Percentiles rank a stretch among this genome's conserved stretches.
phyloP scores from a whole-genome alignment of 2,797 vertebrate genomes.

The Neomorphus geoffroyi region DNA sequence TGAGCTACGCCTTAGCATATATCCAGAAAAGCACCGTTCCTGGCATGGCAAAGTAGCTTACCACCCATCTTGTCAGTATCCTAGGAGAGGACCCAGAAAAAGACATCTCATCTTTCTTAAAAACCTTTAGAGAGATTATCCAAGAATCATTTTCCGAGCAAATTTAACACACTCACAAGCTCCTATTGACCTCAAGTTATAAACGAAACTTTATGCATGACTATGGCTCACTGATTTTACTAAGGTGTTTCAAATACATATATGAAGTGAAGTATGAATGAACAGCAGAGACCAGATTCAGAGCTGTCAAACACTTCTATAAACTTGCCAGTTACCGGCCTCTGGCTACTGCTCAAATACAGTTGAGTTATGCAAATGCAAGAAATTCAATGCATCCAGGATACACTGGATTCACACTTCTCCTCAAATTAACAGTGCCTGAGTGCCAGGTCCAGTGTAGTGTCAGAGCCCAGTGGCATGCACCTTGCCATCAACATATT shows the following conservation, averaged over 20 bases:
- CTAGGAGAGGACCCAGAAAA: neutral
- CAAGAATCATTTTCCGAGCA: neutral
- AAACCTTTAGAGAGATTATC: neutral
- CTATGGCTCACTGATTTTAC: constrained; percentile 29
- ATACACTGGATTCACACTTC: neutral
- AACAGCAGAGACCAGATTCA: constrained; percentile 40
- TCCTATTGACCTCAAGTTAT: neutral
- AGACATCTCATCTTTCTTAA: neutral
- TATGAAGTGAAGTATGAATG: constrained; percentile 38
- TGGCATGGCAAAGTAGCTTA: neutral
- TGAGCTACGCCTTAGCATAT: neutral
- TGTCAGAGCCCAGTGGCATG: neutral
- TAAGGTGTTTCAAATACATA: constrained; percentile 50
- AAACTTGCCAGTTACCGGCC: neutral
- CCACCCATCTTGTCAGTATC: neutral
- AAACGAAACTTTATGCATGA: neutral
- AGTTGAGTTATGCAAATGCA: neutral
- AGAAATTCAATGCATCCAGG: constrained; percentile 14
- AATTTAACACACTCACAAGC: neutral
- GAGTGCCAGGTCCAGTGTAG: neutral
- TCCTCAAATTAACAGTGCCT: neutral
- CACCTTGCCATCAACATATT: neutral
- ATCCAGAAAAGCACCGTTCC: neutral
- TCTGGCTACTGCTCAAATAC: neutral
- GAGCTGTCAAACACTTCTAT: constrained; percentile 15